Evolutionary conservation across 2,797 vertebrate species (phyloP).

Genomic region (Phataginus tricuspis): DNA sequence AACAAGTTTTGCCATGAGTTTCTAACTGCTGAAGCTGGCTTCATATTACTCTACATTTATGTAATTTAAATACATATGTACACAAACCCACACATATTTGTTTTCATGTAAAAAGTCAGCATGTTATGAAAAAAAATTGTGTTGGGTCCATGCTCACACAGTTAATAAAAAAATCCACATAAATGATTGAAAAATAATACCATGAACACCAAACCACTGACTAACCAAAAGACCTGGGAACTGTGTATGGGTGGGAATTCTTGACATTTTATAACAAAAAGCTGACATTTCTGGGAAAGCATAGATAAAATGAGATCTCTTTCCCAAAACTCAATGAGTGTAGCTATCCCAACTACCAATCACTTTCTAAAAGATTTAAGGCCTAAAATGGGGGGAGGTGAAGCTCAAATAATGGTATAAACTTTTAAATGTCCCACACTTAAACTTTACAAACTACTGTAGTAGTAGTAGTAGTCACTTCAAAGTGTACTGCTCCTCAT

Average conservation of each 20-base stretch:
- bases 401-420: not conserved
- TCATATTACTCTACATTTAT: not conserved
- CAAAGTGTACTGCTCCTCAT: not conserved
- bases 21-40: not conserved
- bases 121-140: not conserved
- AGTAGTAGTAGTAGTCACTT: not conserved
- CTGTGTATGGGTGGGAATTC: not conserved
- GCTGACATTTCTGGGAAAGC: not conserved
- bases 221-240: not conserved
- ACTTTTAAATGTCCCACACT: not conserved
- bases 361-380: not conserved
- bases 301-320: not conserved
- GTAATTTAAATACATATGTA: not conserved
- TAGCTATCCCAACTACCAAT: not conserved
- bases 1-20: not conserved
- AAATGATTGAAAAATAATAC: not conserved
- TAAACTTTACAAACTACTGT: slow-evolving; percentile 20
- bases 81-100: not conserved
- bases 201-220: not conserved
- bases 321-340: not conserved
- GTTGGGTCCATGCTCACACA: not conserved
- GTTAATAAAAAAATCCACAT: not conserved
- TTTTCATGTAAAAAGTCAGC: not conserved
- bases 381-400: not conserved
- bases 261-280: slow-evolving; percentile 18